These are phyloP conservation scores for Neodiprion lecontei DNA, from an alignment of 1,140 invertebrate species.

Conservation along the genomic window DNA sequence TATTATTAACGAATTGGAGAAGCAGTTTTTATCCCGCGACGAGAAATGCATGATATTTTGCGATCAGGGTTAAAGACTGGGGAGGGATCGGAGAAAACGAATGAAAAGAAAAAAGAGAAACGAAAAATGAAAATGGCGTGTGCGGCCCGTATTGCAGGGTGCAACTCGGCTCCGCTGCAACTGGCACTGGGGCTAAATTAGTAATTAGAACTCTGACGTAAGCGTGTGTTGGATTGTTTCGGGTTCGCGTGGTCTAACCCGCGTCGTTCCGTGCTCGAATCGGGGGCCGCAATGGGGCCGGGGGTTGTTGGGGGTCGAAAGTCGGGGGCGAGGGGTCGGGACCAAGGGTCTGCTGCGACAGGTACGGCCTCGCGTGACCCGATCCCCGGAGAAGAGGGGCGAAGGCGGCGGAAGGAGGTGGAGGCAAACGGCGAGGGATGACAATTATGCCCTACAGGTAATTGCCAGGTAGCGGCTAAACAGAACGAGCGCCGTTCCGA, in stretches of 20 bases:
- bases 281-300: no score
- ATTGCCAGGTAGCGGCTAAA: conserved; percentile 57
- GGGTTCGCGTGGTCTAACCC: conserved; percentile 56
- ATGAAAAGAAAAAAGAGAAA: not conserved
- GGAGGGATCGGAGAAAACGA: not conserved
- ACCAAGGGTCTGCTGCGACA: conserved; percentile 55
- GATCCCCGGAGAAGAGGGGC: conserved; percentile 30
- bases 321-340: no score
- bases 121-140: not conserved
- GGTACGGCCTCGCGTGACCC: conserved; percentile 62
- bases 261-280: conserved; percentile 47
- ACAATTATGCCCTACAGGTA: conserved; percentile 61
- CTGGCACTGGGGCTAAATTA: conserved; percentile 50
- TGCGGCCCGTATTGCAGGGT: not conserved
- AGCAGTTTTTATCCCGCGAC: no score
- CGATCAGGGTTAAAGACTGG: not conserved
- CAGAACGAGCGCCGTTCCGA: conserved; percentile 33
- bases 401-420: conserved; percentile 28
- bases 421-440: conserved; percentile 56
- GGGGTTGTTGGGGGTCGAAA: not conserved
- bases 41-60: no score
- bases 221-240: conserved; percentile 50
- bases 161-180: not conserved
- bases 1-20: no score
- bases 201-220: conserved; percentile 63